Evolutionary conservation across 2,888 invertebrate species (phyloP), one percentile per base, ranked within the genome.

Genomic region (Ormyrus pomaceus): DNA sequence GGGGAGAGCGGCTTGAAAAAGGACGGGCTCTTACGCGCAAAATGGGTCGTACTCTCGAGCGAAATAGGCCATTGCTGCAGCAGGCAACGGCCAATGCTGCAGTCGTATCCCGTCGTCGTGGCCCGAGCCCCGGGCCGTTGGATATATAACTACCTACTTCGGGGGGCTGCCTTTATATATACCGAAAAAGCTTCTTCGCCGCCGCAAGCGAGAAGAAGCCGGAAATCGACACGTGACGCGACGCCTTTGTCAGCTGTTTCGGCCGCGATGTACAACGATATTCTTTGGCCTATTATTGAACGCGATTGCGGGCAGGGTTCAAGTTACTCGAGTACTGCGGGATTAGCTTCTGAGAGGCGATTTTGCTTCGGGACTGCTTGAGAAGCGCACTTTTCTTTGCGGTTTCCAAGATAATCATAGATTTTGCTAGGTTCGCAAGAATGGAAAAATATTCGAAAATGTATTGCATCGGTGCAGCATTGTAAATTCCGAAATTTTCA

Each of bases 51-150:
- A 86, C 86, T 86, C 88, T 87, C 85, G 84, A 87, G 85, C 84
- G 86, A 86, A 88, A 88, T 88, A 87, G 88, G 86, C 88, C 87
- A 88, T 88, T 87, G 85, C 87, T 86, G 86, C 85, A 87, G 85
- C 86, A 86, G 83, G 86, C 87, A 87, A 88, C 87, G 87, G 87
- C 86, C 86, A 86, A 87, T 88, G 87, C 84, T 87, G 87, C 83
- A 84, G 84, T 84, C 83, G 83, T 83, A 84, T 82, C 71, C 66
- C 77, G 19, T 19, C 19, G 19, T 48, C 55, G 11, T 45, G 13
- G 51, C 82, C 79, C 79, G 81, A 19, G 19, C 19, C 19, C 19
- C 19, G 19, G 19, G 19, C 19, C 19, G 19, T 19, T 19, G 19
- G 19, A 19, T 19, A 19, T 19, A 19, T 19, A 19, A 19, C 19